These are phyloP conservation scores for Drosophila tani DNA, from an alignment of 1,140 invertebrate genomes.

Conservation along the genomic window DNA sequence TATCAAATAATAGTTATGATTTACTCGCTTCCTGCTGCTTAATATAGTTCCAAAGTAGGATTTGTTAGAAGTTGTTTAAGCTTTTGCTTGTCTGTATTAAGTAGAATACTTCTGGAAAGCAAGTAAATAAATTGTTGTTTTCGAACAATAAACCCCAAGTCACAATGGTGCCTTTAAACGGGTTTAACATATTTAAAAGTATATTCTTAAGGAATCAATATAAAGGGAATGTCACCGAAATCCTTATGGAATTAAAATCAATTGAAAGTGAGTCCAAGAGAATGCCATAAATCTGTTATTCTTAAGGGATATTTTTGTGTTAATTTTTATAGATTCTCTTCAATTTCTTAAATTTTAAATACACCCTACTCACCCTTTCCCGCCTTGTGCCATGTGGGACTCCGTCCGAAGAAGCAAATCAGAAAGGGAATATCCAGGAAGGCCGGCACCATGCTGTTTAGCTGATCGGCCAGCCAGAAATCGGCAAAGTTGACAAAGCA, in stretches of 20 bases:
- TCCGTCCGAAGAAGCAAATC: constrained; percentile 92
- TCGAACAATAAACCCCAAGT: too few relatives aligned
- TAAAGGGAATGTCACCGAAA: too few relatives aligned
- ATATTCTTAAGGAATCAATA: too few relatives aligned
- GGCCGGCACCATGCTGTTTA: constrained; percentile 96
- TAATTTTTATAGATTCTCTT: too few relatives aligned
- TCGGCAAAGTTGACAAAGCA: constrained; percentile 98
- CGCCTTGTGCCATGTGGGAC: constrained; percentile 89
- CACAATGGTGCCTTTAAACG: too few relatives aligned
- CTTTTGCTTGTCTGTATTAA: background rate
- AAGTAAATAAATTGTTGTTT: background rate
- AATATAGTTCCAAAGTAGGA: background rate
- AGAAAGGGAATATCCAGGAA: constrained; percentile 98
- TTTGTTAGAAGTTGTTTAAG: background rate
- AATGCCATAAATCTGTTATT: too few relatives aligned
- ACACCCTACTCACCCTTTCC: constrained; percentile 85
- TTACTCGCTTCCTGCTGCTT: background rate
- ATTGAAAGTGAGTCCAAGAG: too few relatives aligned
- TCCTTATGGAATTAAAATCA: too few relatives aligned
- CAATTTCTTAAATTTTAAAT: too few relatives aligned
- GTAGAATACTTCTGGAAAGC: background rate
- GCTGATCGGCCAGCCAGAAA: constrained; percentile 99
- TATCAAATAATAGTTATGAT: background rate
- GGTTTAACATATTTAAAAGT: too few relatives aligned
- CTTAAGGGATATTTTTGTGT: too few relatives aligned